Conservation (phyloP, 1,140 invertebrate genomes). For the Araneus ventricosus region DNA sequence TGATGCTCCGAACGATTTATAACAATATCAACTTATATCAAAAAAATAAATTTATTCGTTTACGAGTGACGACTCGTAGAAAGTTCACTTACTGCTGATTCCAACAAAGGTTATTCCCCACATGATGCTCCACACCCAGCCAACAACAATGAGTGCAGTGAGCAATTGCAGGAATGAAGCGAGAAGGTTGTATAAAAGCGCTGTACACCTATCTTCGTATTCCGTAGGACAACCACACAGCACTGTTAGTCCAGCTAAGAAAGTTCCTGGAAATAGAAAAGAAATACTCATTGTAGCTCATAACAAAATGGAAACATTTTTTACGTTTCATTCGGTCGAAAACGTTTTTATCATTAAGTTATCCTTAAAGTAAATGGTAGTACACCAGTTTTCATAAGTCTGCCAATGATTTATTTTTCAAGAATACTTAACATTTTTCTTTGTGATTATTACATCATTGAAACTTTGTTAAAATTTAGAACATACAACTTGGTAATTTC, state of each 20-base stretch:
- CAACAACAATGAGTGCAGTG: conserved; percentile 81
- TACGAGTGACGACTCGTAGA: neutral
- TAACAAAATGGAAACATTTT: neutral
- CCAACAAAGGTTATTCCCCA: conserved; percentile 83
- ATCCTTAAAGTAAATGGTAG: too few species aligned
- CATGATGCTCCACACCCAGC: conserved; percentile 83
- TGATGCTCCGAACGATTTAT: too few species aligned
- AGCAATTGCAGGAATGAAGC: conserved; percentile 81
- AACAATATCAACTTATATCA: too few species aligned
- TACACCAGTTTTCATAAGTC: too few species aligned
- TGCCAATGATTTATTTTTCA: too few species aligned
- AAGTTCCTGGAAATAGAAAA: conserved; percentile 79
- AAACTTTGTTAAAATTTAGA: too few species aligned
- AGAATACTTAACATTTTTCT: too few species aligned
- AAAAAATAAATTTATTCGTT: too few species aligned
- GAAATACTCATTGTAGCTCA: neutral
- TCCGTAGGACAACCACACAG: conserved; percentile 81
- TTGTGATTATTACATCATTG: too few species aligned
- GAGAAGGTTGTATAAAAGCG: conserved; percentile 81
- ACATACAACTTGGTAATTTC: too few species aligned
- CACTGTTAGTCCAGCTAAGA: conserved; percentile 81
- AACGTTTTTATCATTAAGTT: too few species aligned
- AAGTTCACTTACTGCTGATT: conserved; percentile 79
- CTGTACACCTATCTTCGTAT: conserved; percentile 77
- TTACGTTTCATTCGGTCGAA: too few species aligned